Evolutionary conservation across 2,888 invertebrate species (phyloP).

Genomic region (Boloria euphrosyne): DNA sequence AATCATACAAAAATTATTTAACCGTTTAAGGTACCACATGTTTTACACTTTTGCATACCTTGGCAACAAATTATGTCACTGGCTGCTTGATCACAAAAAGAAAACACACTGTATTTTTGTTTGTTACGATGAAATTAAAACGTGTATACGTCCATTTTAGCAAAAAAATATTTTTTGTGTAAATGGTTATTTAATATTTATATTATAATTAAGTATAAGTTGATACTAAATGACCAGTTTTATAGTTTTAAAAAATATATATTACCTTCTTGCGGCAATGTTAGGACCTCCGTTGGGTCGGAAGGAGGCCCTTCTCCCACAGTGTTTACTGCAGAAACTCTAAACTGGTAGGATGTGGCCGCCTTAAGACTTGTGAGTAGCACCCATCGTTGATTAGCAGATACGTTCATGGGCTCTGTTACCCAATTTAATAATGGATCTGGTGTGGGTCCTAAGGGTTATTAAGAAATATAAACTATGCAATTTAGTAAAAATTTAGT

Average conservation of each 20-base stretch:
- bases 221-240: too few species aligned
- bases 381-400: constrained; percentile 89
- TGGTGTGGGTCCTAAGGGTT: constrained; percentile 87
- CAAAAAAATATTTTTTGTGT: not conserved
- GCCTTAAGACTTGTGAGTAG: constrained; percentile 94
- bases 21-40: constrained; percentile 22
- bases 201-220: too few species aligned
- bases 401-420: constrained; percentile 92
- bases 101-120: constrained; percentile 54
- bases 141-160: not conserved
- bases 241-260: not conserved
- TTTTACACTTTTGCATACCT: constrained; percentile 67
- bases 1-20: constrained; percentile 20
- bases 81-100: constrained; percentile 78
- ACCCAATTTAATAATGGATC: constrained; percentile 94
- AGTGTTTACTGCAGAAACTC: constrained; percentile 97
- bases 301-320: constrained; percentile 97
- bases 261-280: constrained; percentile 97
- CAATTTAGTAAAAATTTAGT: not conserved
- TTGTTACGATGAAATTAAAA: constrained; percentile 5
- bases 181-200: too few species aligned
- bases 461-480: not conserved
- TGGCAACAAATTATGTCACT: constrained; percentile 82
- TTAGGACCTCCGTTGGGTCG: constrained; percentile 93
- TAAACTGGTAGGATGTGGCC: constrained; percentile 97